Conservation (phyloP, 2,113 vertebrate genomes). For the Tretioscincus oriximinensis region DNA sequence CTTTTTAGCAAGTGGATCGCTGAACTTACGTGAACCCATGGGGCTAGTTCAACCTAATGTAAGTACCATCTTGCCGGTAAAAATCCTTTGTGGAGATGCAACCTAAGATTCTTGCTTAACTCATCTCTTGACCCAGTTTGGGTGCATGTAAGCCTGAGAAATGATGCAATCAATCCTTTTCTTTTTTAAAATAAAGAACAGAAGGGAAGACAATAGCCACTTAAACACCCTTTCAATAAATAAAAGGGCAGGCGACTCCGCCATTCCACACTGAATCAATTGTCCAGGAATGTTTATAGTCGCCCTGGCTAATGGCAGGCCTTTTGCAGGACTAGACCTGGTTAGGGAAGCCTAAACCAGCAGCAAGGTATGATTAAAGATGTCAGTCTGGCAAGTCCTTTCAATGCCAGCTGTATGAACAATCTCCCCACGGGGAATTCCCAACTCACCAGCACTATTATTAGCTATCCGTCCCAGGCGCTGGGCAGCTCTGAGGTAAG, state of each 20-base stretch:
- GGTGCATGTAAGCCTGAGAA: neutral
- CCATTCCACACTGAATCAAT: neutral
- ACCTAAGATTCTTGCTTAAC: too few relatives aligned
- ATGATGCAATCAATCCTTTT: neutral
- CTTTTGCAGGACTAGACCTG: neutral
- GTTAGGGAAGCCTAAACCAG: neutral
- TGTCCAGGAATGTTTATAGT: slow-evolving; percentile 9
- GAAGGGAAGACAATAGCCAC: neutral
- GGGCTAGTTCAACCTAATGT: too few relatives aligned
- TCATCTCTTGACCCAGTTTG: too few relatives aligned
- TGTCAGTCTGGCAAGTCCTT: neutral
- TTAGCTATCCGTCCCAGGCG: neutral
- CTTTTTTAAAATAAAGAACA: neutral
- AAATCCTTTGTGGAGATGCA: too few relatives aligned
- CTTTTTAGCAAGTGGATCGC: too few relatives aligned
- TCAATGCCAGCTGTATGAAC: neutral
- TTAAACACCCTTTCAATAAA: neutral
- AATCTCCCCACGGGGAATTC: slow-evolving; percentile 11
- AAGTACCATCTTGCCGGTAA: too few relatives aligned
- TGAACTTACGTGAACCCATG: too few relatives aligned
- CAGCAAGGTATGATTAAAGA: neutral
- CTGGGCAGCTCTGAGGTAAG: neutral
- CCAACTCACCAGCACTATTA: slow-evolving; percentile 1
- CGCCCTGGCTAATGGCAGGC: slow-evolving; percentile 1
- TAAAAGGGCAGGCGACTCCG: neutral